Base-by-base conservation (phyloP, 1,140 invertebrate genomes). In the Drosophila auraria region DNA sequence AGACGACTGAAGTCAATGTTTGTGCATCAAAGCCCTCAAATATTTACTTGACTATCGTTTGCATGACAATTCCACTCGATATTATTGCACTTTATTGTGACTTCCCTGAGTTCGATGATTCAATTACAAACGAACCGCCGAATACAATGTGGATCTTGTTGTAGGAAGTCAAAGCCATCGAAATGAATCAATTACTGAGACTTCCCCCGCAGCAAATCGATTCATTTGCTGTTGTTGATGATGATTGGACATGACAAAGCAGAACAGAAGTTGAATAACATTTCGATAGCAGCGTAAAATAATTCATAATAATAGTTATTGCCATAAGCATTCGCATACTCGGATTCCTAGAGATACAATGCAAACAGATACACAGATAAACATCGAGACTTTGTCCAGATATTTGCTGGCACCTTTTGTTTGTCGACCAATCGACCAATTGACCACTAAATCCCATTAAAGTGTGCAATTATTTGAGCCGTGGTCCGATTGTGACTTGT, bases 401-500 rank as follows among this genome's bases (percentile, higher is more conserved):
- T 70, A 65, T 57, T 57, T 57, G 7, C 33, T 23, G 36, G 23
- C 47, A 69, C 51, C 57, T 49, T 45, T 64, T 82, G 78, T 82
- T 80, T 79, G 64, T 42, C 50, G 30, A 75, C 58, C 40, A 42
- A 42, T 42, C 15, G 33, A n/a, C 5, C 15, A 42, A 54, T 54
- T 11, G 53, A 56, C 54, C 78, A 51, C 50, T 60, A 74, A 82
- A 76, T 80, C 80, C 61, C 83, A 77, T 87, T 87, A 77, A 80
- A 77, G 83, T 87, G 83, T 77, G 83, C 80, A 87, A 87, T 80
- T 83, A 87, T 87, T 87, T 80, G 71, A 49, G 53, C n/a, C 70
- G 23, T 36, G 51, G 61, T 53, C 40, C 61, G 40, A 47, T 54
- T 53, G 49, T 38, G 33, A 15, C 12, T 3, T 54, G 38, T 44